phyloP scores from a whole-genome alignment of 1,140 invertebrate genomes.

The Drosophila nigrodunni region DNA sequence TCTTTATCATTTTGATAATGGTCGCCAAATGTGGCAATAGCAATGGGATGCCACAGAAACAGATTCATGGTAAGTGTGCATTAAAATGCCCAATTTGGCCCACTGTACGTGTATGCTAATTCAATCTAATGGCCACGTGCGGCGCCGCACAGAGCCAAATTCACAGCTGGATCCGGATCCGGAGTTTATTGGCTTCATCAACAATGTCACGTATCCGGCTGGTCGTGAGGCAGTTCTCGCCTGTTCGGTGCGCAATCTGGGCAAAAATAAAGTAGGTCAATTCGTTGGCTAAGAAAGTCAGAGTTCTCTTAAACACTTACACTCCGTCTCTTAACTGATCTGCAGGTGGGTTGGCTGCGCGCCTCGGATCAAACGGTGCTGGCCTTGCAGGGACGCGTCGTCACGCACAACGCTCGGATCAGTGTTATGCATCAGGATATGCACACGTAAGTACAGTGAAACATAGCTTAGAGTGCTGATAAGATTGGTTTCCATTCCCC shows the following conservation, averaged over 20 bases:
- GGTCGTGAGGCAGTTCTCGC: constrained; percentile 93
- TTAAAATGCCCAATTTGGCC: constrained; percentile 26
- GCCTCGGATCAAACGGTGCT: constrained; percentile 95
- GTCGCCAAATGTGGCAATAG: constrained; percentile 66
- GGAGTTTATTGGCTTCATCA: constrained; percentile 91
- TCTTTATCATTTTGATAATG: constrained; percentile 79
- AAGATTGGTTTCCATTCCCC: not conserved
- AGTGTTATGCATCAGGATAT: constrained; percentile 91
- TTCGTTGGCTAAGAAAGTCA: no score
- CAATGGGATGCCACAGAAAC: constrained; percentile 56
- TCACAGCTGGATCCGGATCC: constrained; percentile 86
- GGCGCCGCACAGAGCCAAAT: constrained; percentile 66
- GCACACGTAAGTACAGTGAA: constrained; percentile 84
- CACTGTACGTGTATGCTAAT: constrained; percentile 32
- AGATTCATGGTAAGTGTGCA: constrained; percentile 74
- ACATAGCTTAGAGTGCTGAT: not conserved
- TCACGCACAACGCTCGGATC: constrained; percentile 94
- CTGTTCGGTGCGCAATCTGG: constrained; percentile 92
- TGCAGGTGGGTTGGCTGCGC: constrained; percentile 95
- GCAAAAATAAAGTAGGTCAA: constrained; percentile 89
- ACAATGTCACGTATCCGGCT: constrained; percentile 93
- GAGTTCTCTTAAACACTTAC: not conserved
- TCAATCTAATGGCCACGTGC: constrained; percentile 44
- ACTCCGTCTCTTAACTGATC: not conserved
- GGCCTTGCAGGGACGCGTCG: constrained; percentile 92